phyloP scores from a whole-genome alignment of 2,888 invertebrate species.

The Euclidia mi region DNA sequence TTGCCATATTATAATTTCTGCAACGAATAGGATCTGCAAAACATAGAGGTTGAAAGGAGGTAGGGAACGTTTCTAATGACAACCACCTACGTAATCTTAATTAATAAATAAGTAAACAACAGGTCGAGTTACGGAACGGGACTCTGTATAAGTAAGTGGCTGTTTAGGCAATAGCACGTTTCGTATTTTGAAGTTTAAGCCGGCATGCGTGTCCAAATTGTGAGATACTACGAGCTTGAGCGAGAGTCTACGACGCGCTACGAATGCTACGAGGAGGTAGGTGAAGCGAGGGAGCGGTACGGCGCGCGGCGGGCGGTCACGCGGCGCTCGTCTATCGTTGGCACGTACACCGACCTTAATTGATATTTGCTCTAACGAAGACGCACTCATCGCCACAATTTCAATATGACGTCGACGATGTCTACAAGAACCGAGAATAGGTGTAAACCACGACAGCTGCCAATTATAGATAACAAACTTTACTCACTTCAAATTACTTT shows the following conservation, averaged over 20 bases:
- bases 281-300: constrained; percentile 23
- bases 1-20: constrained; percentile 57
- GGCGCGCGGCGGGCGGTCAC: constrained; percentile 60
- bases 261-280: constrained; percentile 29
- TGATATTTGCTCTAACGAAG: constrained; percentile 81
- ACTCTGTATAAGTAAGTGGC: constrained; percentile 78
- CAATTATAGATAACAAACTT: constrained; percentile 29
- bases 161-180: constrained; percentile 87
- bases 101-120: constrained; percentile 81
- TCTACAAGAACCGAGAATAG: constrained; percentile 25
- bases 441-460: constrained; percentile 31
- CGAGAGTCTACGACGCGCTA: constrained; percentile 33
- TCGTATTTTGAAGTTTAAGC: constrained; percentile 76
- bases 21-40: constrained; percentile 57
- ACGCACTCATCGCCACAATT: constrained; percentile 69
- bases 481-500: constrained; percentile 25
- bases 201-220: constrained; percentile 21
- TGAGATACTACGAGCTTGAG: constrained; percentile 27
- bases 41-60: constrained; percentile 59
- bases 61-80: constrained; percentile 64
- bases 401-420: constrained; percentile 58
- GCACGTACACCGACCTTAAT: constrained; percentile 78
- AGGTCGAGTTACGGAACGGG: constrained; percentile 68
- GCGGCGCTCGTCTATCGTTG: constrained; percentile 64
- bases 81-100: constrained; percentile 70